A percentile compares a stretch with the other conserved stretches of the same genome.
These are phyloP conservation scores for Otis tarda DNA, from an alignment of 2,113 vertebrate species.

Conservation along the genomic window DNA sequence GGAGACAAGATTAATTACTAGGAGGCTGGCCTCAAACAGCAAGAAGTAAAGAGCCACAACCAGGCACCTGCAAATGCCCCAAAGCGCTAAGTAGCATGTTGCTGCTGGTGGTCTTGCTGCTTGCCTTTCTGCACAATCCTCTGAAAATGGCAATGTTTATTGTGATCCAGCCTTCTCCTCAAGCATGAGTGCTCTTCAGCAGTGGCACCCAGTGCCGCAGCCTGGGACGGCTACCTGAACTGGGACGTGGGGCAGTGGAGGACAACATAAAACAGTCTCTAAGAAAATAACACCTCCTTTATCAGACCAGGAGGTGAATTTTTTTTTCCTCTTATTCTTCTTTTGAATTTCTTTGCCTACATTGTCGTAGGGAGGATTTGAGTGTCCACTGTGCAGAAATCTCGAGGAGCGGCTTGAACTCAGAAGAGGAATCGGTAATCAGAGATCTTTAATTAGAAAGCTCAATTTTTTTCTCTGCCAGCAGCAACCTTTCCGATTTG, in stretches of 20 bases:
- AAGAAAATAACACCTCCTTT: not conserved
- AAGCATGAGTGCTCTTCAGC: not conserved
- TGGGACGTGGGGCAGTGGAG: not conserved
- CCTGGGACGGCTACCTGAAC: not conserved
- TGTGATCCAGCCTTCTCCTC: not conserved
- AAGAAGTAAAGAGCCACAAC: not conserved
- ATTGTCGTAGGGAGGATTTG: too few relatives aligned
- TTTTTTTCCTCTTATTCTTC: not conserved
- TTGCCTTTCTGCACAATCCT: not conserved
- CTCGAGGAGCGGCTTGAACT: not conserved
- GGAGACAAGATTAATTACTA: not conserved
- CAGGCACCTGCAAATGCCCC: not conserved
- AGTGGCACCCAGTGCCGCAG: not conserved
- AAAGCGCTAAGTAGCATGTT: not conserved
- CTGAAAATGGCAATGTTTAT: not conserved
- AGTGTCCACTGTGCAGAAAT: not conserved
- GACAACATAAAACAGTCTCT: not conserved
- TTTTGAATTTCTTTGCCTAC: not conserved
- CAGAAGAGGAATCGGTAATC: not conserved
- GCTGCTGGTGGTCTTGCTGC: not conserved
- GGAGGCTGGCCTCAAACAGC: not conserved
- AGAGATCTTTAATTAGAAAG: not conserved
- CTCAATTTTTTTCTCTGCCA: not conserved
- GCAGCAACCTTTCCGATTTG: not conserved
- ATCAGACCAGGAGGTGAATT: not conserved